phyloP scores from a whole-genome alignment of 2,888 invertebrate genomes.

The Standfussiana lucernea region DNA sequence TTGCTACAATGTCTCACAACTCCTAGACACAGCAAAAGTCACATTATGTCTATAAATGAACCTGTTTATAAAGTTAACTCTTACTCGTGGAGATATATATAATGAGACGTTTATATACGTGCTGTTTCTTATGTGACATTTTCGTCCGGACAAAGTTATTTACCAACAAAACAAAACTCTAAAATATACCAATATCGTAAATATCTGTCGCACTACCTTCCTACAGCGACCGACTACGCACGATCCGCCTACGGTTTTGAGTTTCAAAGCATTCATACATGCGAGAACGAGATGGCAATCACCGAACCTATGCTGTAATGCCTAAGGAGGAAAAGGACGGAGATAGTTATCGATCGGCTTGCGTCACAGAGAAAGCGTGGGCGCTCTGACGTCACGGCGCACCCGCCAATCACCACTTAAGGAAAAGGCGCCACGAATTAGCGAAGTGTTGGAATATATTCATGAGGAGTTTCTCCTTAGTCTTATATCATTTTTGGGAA shows the following conservation, averaged over 20 bases:
- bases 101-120: conserved; percentile 22
- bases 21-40: conserved; percentile 30
- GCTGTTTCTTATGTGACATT: conserved; percentile 56
- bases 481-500: conserved; percentile 37
- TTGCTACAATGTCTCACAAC: conserved; percentile 35
- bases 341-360: conserved; percentile 86
- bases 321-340: conserved; percentile 72
- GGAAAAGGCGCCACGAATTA: conserved; percentile 86
- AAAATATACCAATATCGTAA: conserved; percentile 79
- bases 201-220: conserved; percentile 75
- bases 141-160: conserved; percentile 74
- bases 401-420: conserved; percentile 80
- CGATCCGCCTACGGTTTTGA: conserved; percentile 87
- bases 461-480: conserved; percentile 59
- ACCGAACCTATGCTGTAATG: conserved; percentile 25
- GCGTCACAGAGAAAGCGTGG: conserved; percentile 89
- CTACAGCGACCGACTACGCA: conserved; percentile 81
- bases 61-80: conserved; percentile 11
- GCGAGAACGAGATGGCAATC: conserved; percentile 76
- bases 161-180: conserved; percentile 81
- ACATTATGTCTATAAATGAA: conserved; percentile 54
- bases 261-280: conserved; percentile 85
- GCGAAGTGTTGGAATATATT: conserved; percentile 75
- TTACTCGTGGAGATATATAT: conserved; percentile 15
- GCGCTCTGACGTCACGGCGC: conserved; percentile 88